A percentile compares a stretch with the other conserved stretches of the same genome.
phyloP scores from a whole-genome alignment of 2,888 invertebrate genomes.

The Sepiola atlantica region DNA sequence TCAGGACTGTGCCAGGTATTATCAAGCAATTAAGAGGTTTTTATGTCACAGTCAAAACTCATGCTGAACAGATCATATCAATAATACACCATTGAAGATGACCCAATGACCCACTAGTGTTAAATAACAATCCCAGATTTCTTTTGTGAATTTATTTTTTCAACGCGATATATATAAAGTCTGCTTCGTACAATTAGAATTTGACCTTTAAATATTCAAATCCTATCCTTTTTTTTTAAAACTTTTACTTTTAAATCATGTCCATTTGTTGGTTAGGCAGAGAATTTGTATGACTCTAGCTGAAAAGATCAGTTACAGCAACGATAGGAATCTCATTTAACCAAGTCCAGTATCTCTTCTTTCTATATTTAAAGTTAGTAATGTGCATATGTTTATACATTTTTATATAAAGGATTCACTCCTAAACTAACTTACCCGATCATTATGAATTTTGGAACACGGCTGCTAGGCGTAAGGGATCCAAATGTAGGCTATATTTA shows the following conservation, averaged over 20 bases:
- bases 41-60: neutral
- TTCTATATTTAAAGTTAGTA: too few species aligned
- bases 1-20: neutral
- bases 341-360: neutral
- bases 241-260: neutral
- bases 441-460: too few species aligned
- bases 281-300: neutral
- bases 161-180: neutral
- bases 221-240: neutral
- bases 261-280: neutral
- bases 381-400: too few species aligned
- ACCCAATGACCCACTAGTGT: neutral
- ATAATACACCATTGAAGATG: neutral
- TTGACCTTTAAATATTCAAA: neutral
- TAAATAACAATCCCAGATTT: neutral
- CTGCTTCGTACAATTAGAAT: neutral
- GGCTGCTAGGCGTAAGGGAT: too few species aligned
- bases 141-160: neutral
- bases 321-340: neutral
- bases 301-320: neutral
- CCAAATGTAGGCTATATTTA: too few species aligned
- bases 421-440: too few species aligned
- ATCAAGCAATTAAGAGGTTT: neutral
- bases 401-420: too few species aligned
- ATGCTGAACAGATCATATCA: neutral